phyloP scores from a whole-genome alignment of 1,140 invertebrate genomes.

The Zelostemma sp. region DNA sequence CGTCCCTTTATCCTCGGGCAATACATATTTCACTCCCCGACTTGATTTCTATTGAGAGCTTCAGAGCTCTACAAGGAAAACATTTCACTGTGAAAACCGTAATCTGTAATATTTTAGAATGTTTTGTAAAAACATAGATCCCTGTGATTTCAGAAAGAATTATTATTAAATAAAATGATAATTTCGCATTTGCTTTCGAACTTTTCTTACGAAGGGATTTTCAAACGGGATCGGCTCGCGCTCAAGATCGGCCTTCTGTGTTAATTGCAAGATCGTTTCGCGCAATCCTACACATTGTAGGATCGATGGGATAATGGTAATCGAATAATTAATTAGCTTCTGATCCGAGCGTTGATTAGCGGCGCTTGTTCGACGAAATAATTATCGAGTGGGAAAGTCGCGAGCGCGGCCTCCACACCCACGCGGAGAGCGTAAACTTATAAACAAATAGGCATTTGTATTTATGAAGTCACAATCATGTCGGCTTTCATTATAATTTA shows the following conservation, averaged over 20 bases:
- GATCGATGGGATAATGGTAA: constrained; percentile 43
- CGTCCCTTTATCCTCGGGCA: no score
- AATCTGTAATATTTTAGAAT: no score
- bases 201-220: not conserved
- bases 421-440: not conserved
- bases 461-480: not conserved
- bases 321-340: constrained; percentile 45
- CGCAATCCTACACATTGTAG: constrained; percentile 36
- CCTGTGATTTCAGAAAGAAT: no score
- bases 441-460: not conserved
- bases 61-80: no score
- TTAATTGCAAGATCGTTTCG: constrained; percentile 38
- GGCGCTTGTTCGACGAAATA: constrained; percentile 41
- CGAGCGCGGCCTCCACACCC: not conserved
- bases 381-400: constrained; percentile 39
- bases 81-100: no score
- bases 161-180: no score
- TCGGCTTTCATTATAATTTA: constrained; percentile 14
- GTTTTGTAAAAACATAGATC: no score
- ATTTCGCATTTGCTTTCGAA: no score
- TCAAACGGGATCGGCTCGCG: not conserved
- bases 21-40: no score
- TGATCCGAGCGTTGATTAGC: constrained; percentile 35
- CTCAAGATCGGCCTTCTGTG: constrained; percentile 6
- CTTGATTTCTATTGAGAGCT: no score